phyloP scores from a whole-genome alignment of 2,888 invertebrate genomes.

The Bombylius major region DNA sequence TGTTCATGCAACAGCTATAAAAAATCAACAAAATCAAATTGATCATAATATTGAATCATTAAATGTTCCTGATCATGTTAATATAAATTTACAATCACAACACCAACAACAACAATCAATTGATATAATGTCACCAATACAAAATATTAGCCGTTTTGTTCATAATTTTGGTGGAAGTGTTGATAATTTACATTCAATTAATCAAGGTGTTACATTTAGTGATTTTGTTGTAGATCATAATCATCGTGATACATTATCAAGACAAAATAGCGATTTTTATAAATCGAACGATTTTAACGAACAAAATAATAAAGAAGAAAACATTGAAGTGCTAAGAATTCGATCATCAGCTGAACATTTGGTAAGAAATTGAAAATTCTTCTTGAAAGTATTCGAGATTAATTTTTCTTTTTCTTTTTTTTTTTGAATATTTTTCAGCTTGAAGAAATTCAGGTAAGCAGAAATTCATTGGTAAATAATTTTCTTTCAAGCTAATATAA shows the following conservation, averaged over 20 bases:
- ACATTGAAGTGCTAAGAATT: not conserved
- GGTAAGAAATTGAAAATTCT: slow-evolving; percentile 1
- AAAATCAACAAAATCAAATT: slow-evolving; percentile 16
- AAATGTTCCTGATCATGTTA: not conserved
- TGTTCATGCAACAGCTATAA: slow-evolving; percentile 56
- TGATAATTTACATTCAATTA: slow-evolving; percentile 29
- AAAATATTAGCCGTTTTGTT: slow-evolving; percentile 33
- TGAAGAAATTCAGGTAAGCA: not conserved
- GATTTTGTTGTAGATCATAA: slow-evolving; percentile 19
- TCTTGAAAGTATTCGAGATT: not conserved
- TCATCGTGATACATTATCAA: too few relatives aligned
- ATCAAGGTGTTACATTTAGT: slow-evolving; percentile 23
- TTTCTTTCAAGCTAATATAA: too few relatives aligned
- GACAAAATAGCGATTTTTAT: too few relatives aligned
- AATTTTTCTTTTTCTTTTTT: too few relatives aligned
- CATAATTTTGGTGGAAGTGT: slow-evolving; percentile 34
- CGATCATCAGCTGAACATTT: not conserved
- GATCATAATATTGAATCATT: not conserved
- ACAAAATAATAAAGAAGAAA: too few relatives aligned
- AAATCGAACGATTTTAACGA: too few relatives aligned
- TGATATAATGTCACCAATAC: slow-evolving; percentile 32
- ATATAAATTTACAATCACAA: not conserved
- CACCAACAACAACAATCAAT: not conserved
- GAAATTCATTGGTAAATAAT: too few relatives aligned
- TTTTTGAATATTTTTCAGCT: not conserved